Percentiles rank a stretch among this genome's conserved stretches.
Evolutionary conservation across 1,140 invertebrate genomes (phyloP).

Genomic region (Chelonus insularis): DNA sequence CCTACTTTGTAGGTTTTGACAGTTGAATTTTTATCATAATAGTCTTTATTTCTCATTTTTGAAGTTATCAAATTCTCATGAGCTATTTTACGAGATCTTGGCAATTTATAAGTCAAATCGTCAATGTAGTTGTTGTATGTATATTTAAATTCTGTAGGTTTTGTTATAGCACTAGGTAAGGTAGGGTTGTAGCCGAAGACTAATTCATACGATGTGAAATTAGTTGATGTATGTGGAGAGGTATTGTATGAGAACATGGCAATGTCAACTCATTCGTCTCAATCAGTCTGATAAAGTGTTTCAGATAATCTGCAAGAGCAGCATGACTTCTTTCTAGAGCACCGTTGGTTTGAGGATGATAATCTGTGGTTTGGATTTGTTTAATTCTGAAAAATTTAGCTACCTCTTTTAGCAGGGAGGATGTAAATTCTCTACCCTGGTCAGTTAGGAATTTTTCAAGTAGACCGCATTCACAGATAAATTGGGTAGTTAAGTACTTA

Average conservation of each 20-base stretch:
- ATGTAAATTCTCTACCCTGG: constrained; percentile 39
- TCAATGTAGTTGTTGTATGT: no score
- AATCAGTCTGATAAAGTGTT: constrained; percentile 40
- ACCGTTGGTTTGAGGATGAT: constrained; percentile 37
- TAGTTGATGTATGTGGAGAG: constrained; percentile 37
- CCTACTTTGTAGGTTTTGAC: background rate
- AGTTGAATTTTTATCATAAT: constrained; percentile 16
- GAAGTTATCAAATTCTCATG: background rate
- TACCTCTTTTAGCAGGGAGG: constrained; percentile 35
- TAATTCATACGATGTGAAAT: constrained; percentile 23
- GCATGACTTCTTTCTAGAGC: constrained; percentile 33
- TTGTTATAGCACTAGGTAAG: no score
- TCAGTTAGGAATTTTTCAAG: constrained; percentile 41
- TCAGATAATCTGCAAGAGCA: constrained; percentile 34
- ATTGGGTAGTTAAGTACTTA: constrained; percentile 29
- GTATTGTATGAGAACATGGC: constrained; percentile 28
- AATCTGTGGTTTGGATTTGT: constrained; percentile 33
- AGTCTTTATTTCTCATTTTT: constrained; percentile 7
- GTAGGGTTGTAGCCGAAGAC: constrained; percentile 6
- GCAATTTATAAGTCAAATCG: constrained; percentile 1
- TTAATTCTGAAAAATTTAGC: constrained; percentile 33
- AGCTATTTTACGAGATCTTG: background rate
- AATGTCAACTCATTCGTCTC: constrained; percentile 42
- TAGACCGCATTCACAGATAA: constrained; percentile 39
- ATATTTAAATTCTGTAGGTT: no score